Evolutionary conservation across 2,888 invertebrate genomes (phyloP).

Genomic region (Drosophila quinaria): DNA sequence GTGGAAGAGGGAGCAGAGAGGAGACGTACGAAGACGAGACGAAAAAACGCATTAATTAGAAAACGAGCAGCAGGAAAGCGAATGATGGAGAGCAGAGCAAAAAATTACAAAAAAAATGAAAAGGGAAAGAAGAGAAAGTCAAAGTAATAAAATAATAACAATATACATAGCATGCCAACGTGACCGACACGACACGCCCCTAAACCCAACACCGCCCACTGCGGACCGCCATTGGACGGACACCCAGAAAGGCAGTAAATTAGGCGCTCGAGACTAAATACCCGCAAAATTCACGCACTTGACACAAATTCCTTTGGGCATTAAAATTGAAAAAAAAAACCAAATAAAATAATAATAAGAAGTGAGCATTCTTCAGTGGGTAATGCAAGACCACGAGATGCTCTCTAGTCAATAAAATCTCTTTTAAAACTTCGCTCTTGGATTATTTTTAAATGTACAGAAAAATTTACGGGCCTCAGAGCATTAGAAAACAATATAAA

Average conservation of each 20-base stretch:
- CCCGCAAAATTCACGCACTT: slow-evolving; percentile 77
- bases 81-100: slow-evolving; percentile 8
- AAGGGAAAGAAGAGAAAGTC: slow-evolving; percentile 17
- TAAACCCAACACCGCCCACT: not conserved
- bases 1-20: not conserved
- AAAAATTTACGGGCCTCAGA: no score
- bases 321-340: slow-evolving; percentile 68
- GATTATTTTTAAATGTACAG: no score
- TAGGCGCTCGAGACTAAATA: slow-evolving; percentile 71
- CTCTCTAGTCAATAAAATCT: not conserved
- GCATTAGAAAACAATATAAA: no score
- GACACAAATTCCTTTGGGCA: slow-evolving; percentile 76
- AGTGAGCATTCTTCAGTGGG: not conserved
- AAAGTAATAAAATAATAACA: slow-evolving; percentile 76
- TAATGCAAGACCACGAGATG: not conserved
- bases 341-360: slow-evolving; percentile 28
- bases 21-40: slow-evolving; percentile 6
- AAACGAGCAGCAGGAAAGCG: slow-evolving; percentile 58
- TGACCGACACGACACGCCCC: slow-evolving; percentile 63
- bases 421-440: no score
- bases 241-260: slow-evolving; percentile 60
- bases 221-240: slow-evolving; percentile 15
- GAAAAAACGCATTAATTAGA: slow-evolving; percentile 77
- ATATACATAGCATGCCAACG: slow-evolving; percentile 70
- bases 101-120: not conserved